Base-by-base conservation (phyloP, 1,140 invertebrate species). In the Drosophila dunni region DNA sequence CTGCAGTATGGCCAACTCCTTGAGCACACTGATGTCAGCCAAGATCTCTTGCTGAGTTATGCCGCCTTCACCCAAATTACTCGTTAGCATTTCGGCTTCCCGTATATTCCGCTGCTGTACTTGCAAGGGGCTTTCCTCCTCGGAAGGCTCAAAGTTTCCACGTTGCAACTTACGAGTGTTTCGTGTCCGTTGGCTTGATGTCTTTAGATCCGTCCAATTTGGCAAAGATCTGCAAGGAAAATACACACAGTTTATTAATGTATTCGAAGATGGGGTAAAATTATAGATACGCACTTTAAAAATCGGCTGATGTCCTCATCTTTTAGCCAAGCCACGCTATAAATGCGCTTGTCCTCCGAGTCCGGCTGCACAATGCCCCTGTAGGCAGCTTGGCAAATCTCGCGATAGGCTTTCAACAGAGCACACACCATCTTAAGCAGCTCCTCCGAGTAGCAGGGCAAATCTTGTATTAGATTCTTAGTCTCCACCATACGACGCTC, bases 221-320 rank as follows among this genome's bases (percentile, higher is more conserved):
- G 97, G 97, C 33, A 97, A 93, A 9, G 96, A 96, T 92, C 96
- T 97, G 70, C 15, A 68, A 81, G 71, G 1, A 36, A 56, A 20
- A 24, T 3, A 11, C 0, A 34, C 10, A 34, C 15, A 64, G 20
- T 1, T 24, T 9, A 11, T 53, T 53, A 5, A 46, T 7, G 24
- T 6, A 9, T 36, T 38, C 20, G 11, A 1, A 40, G 9, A 3
- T 20, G 8, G 6, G 36, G n/a, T 10, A 13, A 17, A 7, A 0
- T 11, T 3, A 2, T 42, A 0, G 0, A 6, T 13, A 33, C 34
- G 29, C 94, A 96, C 94, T 97, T 97, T 69, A 97, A 94, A 93
- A 98, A 97, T 70, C 97, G 93, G 92, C 95, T 97, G 62, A 99
- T 98, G 91, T 99, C 98, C 76, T 98, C 97, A 93, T 99, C 98